Evolutionary conservation across 1,140 invertebrate genomes (phyloP).

Genomic region (Sycobia sp.): DNA sequence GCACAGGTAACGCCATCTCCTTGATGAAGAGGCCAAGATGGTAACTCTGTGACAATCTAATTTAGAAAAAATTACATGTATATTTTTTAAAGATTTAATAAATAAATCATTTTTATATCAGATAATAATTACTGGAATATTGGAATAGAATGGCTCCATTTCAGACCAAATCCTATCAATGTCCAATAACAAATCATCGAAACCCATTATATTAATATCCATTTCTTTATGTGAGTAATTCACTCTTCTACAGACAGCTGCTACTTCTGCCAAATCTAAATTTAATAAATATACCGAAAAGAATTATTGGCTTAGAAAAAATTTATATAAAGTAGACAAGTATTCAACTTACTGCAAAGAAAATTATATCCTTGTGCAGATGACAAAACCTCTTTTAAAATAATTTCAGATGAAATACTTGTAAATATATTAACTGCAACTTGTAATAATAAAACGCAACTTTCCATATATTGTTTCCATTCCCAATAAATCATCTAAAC

Average conservation of each 20-base stretch:
- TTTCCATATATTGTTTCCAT: slow-evolving; percentile 68
- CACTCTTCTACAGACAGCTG: slow-evolving; percentile 57
- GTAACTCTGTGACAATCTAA: slow-evolving; percentile 59
- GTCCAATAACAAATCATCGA: slow-evolving; percentile 58
- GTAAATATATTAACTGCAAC: slow-evolving; percentile 65
- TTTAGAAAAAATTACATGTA: slow-evolving; percentile 20
- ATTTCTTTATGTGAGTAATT: slow-evolving; percentile 61
- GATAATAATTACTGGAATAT: slow-evolving; percentile 54
- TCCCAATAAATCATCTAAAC: slow-evolving; percentile 59
- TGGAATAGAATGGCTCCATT: slow-evolving; percentile 60
- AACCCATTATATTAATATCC: slow-evolving; percentile 61
- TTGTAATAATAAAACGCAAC: slow-evolving; percentile 62
- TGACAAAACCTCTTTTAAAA: slow-evolving; percentile 65
- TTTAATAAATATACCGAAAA: not conserved
- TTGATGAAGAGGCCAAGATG: slow-evolving; percentile 54
- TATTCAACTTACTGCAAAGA: slow-evolving; percentile 62
- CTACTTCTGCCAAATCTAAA: slow-evolving; percentile 60
- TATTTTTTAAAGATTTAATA: slow-evolving; percentile 15
- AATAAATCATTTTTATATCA: not conserved
- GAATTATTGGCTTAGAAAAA: not conserved
- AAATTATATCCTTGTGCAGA: slow-evolving; percentile 67
- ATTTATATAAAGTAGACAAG: not conserved
- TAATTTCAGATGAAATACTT: slow-evolving; percentile 62
- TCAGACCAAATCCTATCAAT: slow-evolving; percentile 60
- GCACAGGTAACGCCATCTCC: slow-evolving; percentile 51